A percentile compares a stretch with the other conserved stretches of the same genome.
phyloP scores from a whole-genome alignment of 2,113 vertebrate genomes.

The Labrus mixtus region DNA sequence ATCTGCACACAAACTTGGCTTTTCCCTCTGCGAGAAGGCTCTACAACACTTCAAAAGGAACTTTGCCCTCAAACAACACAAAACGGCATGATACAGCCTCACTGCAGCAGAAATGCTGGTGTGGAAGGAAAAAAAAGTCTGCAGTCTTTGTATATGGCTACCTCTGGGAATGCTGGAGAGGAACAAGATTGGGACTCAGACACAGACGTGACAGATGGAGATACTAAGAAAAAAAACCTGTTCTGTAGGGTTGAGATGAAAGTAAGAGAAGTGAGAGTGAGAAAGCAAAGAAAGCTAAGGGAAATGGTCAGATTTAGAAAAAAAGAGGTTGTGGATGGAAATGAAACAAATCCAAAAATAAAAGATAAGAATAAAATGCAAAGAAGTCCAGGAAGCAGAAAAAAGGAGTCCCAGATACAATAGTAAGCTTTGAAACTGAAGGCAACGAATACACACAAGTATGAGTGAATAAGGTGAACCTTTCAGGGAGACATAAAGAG shows the following conservation, averaged over 20 bases:
- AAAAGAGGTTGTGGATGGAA: not conserved
- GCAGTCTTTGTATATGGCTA: conserved; percentile 57
- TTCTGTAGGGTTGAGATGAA: conserved; percentile 47
- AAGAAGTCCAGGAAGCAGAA: not conserved
- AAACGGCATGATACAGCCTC: conserved; percentile 56
- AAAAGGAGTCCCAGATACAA: not conserved
- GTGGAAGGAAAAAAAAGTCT: conserved; percentile 50
- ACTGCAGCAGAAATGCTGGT: conserved; percentile 59
- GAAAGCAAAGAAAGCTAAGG: conserved; percentile 15
- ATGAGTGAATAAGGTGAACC: conserved; percentile 25
- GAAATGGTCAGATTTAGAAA: conserved; percentile 46
- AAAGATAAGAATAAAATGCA: conserved; percentile 6
- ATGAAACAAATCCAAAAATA: conserved; percentile 14
- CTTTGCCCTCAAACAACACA: conserved; percentile 65
- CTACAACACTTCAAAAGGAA: conserved; percentile 68
- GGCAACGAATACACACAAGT: conserved; percentile 26
- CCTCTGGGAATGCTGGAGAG: conserved; percentile 56
- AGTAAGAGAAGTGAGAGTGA: conserved; percentile 31
- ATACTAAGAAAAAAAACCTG: conserved; percentile 35
- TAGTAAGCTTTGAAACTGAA: conserved; percentile 21
- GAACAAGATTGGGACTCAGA: conserved; percentile 63
- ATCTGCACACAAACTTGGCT: conserved; percentile 46
- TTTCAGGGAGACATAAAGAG: conserved; percentile 42
- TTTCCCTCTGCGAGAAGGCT: conserved; percentile 51
- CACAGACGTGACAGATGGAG: conserved; percentile 66